phyloP scores from a whole-genome alignment of 2,113 vertebrate genomes.

The Oreotrochilus melanogaster region DNA sequence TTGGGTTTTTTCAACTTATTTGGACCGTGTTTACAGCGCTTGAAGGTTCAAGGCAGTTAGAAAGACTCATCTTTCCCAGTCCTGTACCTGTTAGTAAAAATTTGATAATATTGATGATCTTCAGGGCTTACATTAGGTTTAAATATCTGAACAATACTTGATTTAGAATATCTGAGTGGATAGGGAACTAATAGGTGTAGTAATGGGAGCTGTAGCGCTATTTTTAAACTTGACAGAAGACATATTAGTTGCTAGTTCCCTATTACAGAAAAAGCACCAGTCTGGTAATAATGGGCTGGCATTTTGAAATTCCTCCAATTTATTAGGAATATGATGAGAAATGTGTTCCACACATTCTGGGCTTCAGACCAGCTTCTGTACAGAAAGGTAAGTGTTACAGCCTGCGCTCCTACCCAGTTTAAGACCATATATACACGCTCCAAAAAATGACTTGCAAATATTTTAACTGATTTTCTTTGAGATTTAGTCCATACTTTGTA shows the following conservation, averaged over 20 bases:
- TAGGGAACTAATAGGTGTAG: constrained; percentile 66
- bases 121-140: constrained; percentile 51
- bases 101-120: not conserved
- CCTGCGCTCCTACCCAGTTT: not conserved
- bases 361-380: not conserved
- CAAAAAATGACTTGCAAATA: not conserved
- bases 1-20: not conserved
- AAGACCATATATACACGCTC: not conserved
- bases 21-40: not conserved
- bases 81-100: not conserved
- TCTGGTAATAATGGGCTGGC: constrained; percentile 69
- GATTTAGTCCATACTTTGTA: not conserved
- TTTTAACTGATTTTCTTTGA: not conserved
- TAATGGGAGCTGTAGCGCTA: constrained; percentile 73
- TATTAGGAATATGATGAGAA: constrained; percentile 57
- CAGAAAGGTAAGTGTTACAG: not conserved
- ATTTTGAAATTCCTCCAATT: constrained; percentile 61
- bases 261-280: constrained; percentile 76
- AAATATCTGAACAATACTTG: constrained; percentile 42
- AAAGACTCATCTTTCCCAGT: not conserved
- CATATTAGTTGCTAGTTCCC: constrained; percentile 75
- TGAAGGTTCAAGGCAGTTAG: not conserved
- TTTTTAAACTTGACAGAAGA: constrained; percentile 79
- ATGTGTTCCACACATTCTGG: not conserved
- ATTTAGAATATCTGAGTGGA: constrained; percentile 70